Percentiles rank a stretch among this genome's conserved stretches.
These are phyloP conservation scores for Telmatochromis sp. DNA, from an alignment of 2,113 vertebrate genomes.

Conservation along the genomic window DNA sequence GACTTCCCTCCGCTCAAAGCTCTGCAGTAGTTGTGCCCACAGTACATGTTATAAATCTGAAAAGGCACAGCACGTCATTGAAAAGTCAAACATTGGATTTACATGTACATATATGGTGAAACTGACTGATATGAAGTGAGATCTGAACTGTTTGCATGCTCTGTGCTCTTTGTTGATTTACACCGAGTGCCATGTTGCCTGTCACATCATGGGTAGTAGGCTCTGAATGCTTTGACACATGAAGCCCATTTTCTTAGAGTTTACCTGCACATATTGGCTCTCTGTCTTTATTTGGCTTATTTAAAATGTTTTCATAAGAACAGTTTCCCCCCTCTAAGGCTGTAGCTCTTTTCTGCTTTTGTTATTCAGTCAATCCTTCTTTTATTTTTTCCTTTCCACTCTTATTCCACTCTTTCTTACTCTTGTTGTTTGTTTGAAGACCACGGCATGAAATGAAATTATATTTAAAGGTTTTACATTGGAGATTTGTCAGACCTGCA, in stretches of 20 bases:
- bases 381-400: not conserved
- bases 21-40: slow-evolving; percentile 13
- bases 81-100: slow-evolving; percentile 3
- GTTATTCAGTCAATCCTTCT: not conserved
- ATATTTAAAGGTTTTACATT: not conserved
- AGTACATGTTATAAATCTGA: slow-evolving; percentile 25
- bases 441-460: accelerated
- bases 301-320: not conserved
- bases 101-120: not conserved
- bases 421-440: not conserved
- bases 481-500: not conserved
- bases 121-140: not conserved
- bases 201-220: not conserved
- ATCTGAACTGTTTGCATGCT: not conserved
- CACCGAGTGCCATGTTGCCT: not conserved
- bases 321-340: not conserved
- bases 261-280: not conserved
- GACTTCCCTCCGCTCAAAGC: slow-evolving; percentile 20
- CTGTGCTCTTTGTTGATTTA: not conserved
- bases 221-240: not conserved
- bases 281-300: not conserved
- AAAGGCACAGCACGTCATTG: not conserved
- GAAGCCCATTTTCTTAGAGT: not conserved
- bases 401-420: not conserved
- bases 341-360: not conserved